These are phyloP conservation scores for Mesorhabditis belari DNA, from an alignment of 2,888 invertebrate species.

Conservation along the genomic window DNA sequence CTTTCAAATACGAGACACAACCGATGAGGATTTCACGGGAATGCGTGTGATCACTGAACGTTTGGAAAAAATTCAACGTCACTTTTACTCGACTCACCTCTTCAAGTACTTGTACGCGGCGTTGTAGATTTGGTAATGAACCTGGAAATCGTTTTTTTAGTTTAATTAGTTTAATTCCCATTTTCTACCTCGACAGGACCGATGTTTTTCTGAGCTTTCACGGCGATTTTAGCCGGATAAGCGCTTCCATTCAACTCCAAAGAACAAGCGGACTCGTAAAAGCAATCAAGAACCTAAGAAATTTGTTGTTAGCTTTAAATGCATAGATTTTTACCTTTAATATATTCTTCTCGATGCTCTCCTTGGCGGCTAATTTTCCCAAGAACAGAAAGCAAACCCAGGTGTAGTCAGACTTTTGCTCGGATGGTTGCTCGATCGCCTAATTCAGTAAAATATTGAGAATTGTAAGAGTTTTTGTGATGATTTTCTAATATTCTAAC, in stretches of 20 bases:
- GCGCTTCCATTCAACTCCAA: constrained; percentile 25
- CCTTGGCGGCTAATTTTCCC: no score
- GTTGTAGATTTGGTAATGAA: constrained; percentile 30
- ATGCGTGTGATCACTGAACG: no score
- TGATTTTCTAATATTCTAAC: no score
- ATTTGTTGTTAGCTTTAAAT: no score
- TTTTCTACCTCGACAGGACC: constrained; percentile 35
- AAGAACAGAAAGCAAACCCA: no score
- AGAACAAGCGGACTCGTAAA: constrained; percentile 34
- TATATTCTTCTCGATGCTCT: background rate
- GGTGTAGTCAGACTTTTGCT: no score
- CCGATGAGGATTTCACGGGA: background rate
- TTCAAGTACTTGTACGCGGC: constrained; percentile 20
- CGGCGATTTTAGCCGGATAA: constrained; percentile 23
- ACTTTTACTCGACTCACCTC: background rate
- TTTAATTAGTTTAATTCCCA: no score
- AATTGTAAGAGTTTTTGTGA: no score
- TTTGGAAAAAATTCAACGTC: background rate
- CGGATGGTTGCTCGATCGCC: no score
- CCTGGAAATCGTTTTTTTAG: no score
- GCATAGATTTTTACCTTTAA: background rate
- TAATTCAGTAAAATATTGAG: no score
- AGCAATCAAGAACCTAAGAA: constrained; percentile 19
- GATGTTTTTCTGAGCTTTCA: constrained; percentile 27
- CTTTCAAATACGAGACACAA: background rate